Evolutionary conservation across 2,888 invertebrate genomes (phyloP).

Genomic region (Drosophila recens): DNA sequence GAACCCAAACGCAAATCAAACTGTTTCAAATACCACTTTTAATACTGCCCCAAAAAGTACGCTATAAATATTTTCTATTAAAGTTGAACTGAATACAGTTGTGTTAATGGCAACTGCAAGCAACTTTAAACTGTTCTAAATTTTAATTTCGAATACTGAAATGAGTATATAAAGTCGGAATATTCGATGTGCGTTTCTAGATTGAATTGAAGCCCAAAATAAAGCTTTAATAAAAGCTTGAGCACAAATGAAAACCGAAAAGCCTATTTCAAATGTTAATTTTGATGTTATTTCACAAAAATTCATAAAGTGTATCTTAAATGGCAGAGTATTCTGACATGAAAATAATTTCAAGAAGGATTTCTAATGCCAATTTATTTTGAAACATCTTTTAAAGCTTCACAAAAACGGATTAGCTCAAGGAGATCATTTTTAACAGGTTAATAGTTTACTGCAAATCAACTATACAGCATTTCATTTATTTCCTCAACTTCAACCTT

Average conservation of each 20-base stretch:
- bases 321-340: too few species aligned
- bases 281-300: too few species aligned
- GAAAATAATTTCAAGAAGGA: too few species aligned
- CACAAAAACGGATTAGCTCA: neutral
- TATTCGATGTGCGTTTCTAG: neutral
- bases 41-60: neutral
- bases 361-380: neutral
- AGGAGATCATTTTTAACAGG: neutral
- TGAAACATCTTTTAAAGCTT: neutral
- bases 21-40: neutral
- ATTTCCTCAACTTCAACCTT: neutral
- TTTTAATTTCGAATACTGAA: neutral
- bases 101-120: constrained; percentile 3
- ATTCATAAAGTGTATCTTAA: neutral
- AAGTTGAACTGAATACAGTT: neutral
- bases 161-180: neutral
- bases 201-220: neutral
- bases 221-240: neutral
- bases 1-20: constrained; percentile 9
- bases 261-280: too few species aligned
- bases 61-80: neutral
- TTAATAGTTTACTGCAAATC: neutral
- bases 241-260: too few species aligned
- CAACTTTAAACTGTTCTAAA: neutral
- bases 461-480: neutral